Evolutionary conservation across 2,797 vertebrate genomes (phyloP).

Genomic region (Dromococcyx pavoninus): DNA sequence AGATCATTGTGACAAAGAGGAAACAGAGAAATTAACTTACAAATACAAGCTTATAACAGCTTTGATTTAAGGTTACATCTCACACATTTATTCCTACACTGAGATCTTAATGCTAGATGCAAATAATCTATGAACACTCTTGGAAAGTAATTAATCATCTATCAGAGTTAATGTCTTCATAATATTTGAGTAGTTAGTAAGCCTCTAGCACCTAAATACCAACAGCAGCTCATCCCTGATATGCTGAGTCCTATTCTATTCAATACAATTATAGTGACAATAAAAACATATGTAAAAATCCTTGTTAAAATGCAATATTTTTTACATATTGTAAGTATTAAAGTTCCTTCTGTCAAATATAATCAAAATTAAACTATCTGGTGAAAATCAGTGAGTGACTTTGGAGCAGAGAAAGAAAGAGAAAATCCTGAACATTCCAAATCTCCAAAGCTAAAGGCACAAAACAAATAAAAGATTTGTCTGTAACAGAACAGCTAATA

Average conservation of each 20-base stretch:
- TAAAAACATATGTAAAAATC: conserved; percentile 4
- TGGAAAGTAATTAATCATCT: conserved; percentile 16
- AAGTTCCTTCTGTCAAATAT: conserved; percentile 35
- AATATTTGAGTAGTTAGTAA: background rate
- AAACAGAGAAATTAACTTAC: background rate
- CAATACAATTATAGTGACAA: background rate
- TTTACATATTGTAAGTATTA: background rate
- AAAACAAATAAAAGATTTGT: conserved; percentile 61
- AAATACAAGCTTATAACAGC: background rate
- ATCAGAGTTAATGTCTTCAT: conserved; percentile 37
- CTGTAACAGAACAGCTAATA: conserved; percentile 39
- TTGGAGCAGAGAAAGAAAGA: background rate
- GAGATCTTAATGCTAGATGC: background rate
- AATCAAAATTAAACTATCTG: conserved; percentile 14
- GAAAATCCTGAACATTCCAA: background rate
- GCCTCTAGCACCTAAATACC: conserved; percentile 1
- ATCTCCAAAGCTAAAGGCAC: conserved; percentile 34
- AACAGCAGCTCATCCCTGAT: background rate
- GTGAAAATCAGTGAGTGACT: conserved; percentile 6
- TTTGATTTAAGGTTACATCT: background rate
- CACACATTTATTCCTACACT: background rate
- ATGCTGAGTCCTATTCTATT: conserved; percentile 2
- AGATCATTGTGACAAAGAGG: background rate
- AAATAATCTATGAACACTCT: background rate
- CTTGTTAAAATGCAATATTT: conserved; percentile 46